Conservation (phyloP, 2,113 vertebrate species). For the Lepidothrix coronata region DNA sequence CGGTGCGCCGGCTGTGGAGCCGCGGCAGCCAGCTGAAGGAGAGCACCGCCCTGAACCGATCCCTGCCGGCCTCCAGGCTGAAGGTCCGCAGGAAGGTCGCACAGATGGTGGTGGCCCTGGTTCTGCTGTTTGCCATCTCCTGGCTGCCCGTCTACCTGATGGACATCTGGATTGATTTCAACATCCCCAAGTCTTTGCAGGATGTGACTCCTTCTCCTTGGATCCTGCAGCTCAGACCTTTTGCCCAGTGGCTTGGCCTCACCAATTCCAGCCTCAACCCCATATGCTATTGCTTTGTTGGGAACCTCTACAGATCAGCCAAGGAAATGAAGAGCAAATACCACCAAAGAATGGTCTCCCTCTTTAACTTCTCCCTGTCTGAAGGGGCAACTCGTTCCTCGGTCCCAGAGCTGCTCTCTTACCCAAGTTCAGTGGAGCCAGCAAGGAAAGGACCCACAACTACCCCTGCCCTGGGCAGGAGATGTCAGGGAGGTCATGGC, state of each 20-base stretch:
- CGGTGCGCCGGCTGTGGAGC: slow-evolving; percentile 82
- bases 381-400: slow-evolving; percentile 50
- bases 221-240: slow-evolving; percentile 86
- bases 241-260: slow-evolving; percentile 90
- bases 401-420: slow-evolving; percentile 56
- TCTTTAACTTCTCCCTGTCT: slow-evolving; percentile 78
- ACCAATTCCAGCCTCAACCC: slow-evolving; percentile 94
- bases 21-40: slow-evolving; percentile 72
- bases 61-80: slow-evolving; percentile 81
- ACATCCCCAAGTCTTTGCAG: slow-evolving; percentile 68
- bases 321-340: slow-evolving; percentile 85
- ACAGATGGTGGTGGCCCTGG: slow-evolving; percentile 89
- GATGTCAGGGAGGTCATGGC: slow-evolving; percentile 58
- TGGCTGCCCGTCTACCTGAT: slow-evolving; percentile 89
- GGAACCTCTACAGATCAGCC: slow-evolving; percentile 85
- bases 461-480: background rate
- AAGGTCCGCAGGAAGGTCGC: slow-evolving; percentile 88
- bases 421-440: slow-evolving; percentile 9
- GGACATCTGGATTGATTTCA: slow-evolving; percentile 88
- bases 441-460: background rate
- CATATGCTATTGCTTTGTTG: slow-evolving; percentile 91
- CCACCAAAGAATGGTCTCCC: slow-evolving; percentile 80
- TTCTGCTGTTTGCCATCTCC: slow-evolving; percentile 85
- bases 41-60: slow-evolving; percentile 76
- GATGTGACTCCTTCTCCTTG: slow-evolving; percentile 79